These are phyloP conservation scores for Ephydatia muelleri DNA, from an alignment of 37 sponge, comb jelly and placozoan species.

Conservation along the genomic window DNA sequence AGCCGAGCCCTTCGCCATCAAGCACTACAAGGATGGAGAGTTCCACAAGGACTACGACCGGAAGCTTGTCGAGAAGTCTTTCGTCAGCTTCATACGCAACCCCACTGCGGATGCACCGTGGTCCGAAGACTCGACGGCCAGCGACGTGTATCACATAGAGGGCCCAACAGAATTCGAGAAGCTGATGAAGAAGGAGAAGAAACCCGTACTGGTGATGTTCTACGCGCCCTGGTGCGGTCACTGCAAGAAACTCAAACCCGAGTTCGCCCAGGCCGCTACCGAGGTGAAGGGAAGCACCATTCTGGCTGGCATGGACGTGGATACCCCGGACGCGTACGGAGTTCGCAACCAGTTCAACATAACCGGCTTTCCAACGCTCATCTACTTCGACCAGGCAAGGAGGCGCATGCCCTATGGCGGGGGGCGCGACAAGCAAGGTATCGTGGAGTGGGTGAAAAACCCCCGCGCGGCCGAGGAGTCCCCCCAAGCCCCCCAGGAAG, in stretches of 20 bases:
- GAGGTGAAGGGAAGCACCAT: slow-evolving; percentile 69
- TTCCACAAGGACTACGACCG: slow-evolving; percentile 95
- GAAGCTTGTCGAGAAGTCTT: slow-evolving; percentile 49
- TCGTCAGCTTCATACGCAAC: slow-evolving; percentile 79
- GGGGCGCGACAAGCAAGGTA: slow-evolving; percentile 63
- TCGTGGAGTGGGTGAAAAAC: slow-evolving; percentile 79
- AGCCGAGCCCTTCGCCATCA: slow-evolving; percentile 42
- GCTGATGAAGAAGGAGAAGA: slow-evolving; percentile 69
- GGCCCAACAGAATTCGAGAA: slow-evolving; percentile 39
- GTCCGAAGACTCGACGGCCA: slow-evolving; percentile 85
- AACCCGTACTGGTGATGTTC: slow-evolving; percentile 86
- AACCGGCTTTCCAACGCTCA: slow-evolving; percentile 90
- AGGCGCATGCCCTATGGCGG: slow-evolving; percentile 60
- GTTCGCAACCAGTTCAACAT: slow-evolving; percentile 77
- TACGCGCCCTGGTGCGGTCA: slow-evolving; percentile 99
- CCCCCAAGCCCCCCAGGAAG: slow-evolving; percentile 30
- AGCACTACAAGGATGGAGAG: slow-evolving; percentile 86
- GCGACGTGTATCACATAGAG: slow-evolving; percentile 79
- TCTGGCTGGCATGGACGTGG: slow-evolving; percentile 90
- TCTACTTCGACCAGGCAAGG: slow-evolving; percentile 83
- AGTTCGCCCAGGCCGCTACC: slow-evolving; percentile 85
- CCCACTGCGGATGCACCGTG: slow-evolving; percentile 89
- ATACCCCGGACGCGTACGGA: slow-evolving; percentile 60
- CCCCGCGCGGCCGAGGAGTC: slow-evolving; percentile 51
- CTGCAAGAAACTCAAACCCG: slow-evolving; percentile 90